Percentiles rank a stretch among this genome's conserved stretches.
These are phyloP conservation scores for Xenopus petersii DNA, from an alignment of 2,797 vertebrate genomes.

Conservation along the genomic window DNA sequence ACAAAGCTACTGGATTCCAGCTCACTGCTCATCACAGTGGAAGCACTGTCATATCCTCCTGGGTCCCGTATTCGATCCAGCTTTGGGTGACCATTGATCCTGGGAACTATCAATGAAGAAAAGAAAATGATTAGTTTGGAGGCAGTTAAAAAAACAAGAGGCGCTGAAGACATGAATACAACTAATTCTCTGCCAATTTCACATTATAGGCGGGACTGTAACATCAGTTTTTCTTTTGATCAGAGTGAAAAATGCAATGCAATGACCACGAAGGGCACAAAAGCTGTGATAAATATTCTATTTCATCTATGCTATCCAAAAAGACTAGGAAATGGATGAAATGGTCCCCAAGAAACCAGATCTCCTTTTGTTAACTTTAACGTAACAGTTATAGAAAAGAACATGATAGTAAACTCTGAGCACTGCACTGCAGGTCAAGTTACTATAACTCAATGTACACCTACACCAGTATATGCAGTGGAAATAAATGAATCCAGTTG, in stretches of 20 bases:
- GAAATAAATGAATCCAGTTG: no score
- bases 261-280: background rate
- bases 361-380: no score
- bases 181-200: background rate
- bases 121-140: background rate
- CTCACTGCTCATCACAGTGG: slow-evolving; percentile 93
- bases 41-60: slow-evolving; percentile 84
- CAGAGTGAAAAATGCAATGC: background rate
- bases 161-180: background rate
- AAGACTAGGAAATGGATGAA: no score
- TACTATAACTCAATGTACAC: no score
- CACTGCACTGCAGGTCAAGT: no score
- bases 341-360: no score
- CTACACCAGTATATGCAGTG: no score
- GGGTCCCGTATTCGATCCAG: slow-evolving; percentile 83
- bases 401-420: no score
- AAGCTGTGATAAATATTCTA: slow-evolving; percentile 6
- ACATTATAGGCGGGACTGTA: background rate
- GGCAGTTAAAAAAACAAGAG: background rate
- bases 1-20: slow-evolving; percentile 95
- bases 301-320: slow-evolving; percentile 12
- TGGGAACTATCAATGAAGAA: slow-evolving; percentile 68
- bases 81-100: slow-evolving; percentile 89
- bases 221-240: slow-evolving; percentile 16
- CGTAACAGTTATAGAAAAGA: no score